A percentile compares a stretch with the other conserved stretches of the same genome.
Evolutionary conservation across 2,113 vertebrate species (phyloP).

Genomic region (Limnothrissa miodon): DNA sequence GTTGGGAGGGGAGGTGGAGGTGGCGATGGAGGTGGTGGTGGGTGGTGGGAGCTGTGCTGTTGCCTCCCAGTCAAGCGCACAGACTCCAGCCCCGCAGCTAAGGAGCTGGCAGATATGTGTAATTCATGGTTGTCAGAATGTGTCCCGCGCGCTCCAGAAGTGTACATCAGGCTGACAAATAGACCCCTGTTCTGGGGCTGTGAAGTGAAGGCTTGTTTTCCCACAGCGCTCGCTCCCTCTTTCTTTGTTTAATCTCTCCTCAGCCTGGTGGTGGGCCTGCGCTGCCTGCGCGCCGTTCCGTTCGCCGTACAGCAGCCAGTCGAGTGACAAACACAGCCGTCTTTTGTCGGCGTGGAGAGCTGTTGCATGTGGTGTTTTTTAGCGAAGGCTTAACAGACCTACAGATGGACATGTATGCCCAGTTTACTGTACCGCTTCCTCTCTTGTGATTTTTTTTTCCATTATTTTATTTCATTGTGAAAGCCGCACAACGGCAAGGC

Average conservation of each 20-base stretch:
- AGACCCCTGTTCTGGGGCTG: not conserved
- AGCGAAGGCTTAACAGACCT: not conserved
- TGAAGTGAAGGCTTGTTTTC: not conserved
- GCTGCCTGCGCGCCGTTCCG: not conserved
- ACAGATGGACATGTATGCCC: not conserved
- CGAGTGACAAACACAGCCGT: not conserved
- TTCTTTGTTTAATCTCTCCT: not conserved
- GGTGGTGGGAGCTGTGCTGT: not conserved
- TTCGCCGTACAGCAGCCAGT: not conserved
- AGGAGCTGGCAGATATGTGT: constrained; percentile 54
- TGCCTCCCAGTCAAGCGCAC: constrained; percentile 34
- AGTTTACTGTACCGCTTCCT: not conserved
- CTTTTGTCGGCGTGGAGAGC: not conserved
- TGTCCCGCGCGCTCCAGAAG: constrained; percentile 55
- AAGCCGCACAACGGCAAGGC: not conserved
- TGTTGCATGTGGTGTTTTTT: not conserved
- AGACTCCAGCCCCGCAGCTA: constrained; percentile 51
- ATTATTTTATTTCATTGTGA: not conserved
- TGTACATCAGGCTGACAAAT: constrained; percentile 62
- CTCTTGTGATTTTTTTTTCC: not conserved
- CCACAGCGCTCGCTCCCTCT: not conserved
- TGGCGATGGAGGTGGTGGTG: not conserved
- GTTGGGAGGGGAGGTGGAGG: not conserved
- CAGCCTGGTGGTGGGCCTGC: not conserved
- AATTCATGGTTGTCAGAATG: constrained; percentile 64